Evolutionary conservation across 2,888 invertebrate genomes (phyloP).

Genomic region (Dicyrtomina minuta): DNA sequence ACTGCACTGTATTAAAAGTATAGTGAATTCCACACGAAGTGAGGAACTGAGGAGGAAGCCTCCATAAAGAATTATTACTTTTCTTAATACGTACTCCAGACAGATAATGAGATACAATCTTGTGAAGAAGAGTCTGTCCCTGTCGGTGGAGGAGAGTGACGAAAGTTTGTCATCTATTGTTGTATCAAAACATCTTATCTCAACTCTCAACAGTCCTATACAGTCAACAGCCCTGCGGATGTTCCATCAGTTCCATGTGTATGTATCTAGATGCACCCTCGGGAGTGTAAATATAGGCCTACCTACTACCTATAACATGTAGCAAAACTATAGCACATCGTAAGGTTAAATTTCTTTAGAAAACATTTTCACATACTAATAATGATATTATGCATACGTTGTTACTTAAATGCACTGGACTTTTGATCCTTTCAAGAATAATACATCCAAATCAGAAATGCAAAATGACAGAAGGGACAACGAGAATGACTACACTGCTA

Average conservation of each 20-base stretch:
- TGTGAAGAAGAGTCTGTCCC: not conserved
- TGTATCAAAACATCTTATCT: conserved; percentile 19
- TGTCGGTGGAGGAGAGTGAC: conserved; percentile 13
- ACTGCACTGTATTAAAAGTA: too few relatives aligned
- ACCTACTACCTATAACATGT: too few relatives aligned
- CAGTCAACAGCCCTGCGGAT: too few relatives aligned
- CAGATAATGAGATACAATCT: conserved; percentile 8
- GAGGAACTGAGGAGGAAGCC: too few relatives aligned
- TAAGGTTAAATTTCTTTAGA: too few relatives aligned
- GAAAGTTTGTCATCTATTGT: conserved; percentile 24
- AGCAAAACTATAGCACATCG: too few relatives aligned
- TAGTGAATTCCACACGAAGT: too few relatives aligned
- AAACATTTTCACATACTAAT: not conserved
- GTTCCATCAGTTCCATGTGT: not conserved
- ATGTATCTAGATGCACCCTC: not conserved
- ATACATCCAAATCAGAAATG: too few relatives aligned
- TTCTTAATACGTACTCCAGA: too few relatives aligned
- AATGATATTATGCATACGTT: not conserved
- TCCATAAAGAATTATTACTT: too few relatives aligned
- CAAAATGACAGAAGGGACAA: not conserved
- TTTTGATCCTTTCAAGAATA: not conserved
- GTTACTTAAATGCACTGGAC: not conserved
- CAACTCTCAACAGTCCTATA: not conserved
- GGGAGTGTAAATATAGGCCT: too few relatives aligned
- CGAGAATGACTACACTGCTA: not conserved